These are phyloP conservation scores for Oryzias woworae DNA, from an alignment of 2,113 vertebrate species.

Conservation along the genomic window DNA sequence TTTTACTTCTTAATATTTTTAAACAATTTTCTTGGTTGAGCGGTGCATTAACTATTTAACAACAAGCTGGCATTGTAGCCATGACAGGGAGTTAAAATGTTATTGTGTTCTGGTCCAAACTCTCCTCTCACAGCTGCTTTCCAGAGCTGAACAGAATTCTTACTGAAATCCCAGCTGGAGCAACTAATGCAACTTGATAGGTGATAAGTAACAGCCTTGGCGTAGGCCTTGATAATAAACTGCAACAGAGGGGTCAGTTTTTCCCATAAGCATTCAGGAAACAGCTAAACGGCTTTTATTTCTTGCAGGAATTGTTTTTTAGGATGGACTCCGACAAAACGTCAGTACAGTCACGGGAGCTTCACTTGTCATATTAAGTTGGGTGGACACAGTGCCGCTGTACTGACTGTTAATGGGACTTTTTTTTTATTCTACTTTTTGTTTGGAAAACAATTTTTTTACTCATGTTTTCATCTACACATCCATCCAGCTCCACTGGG, in stretches of 20 bases:
- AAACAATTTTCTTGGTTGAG: too few relatives aligned
- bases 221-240: constrained; percentile 30
- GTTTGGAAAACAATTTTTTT: too few relatives aligned
- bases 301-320: constrained; percentile 15
- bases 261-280: constrained; percentile 6
- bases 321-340: constrained; percentile 5
- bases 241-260: neutral
- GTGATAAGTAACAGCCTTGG: constrained; percentile 34
- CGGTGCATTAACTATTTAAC: too few relatives aligned
- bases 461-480: too few relatives aligned
- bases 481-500: neutral
- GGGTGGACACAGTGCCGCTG: neutral
- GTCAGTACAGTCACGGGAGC: constrained; percentile 17
- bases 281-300: constrained; percentile 6
- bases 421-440: neutral
- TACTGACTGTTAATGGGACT: neutral
- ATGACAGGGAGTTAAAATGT: too few relatives aligned
- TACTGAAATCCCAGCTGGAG: constrained; percentile 15
- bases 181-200: constrained; percentile 3
- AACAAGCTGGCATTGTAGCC: too few relatives aligned
- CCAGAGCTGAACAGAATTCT: constrained; percentile 20
- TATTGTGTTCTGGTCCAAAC: neutral
- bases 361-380: constrained; percentile 5
- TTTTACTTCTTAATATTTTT: too few relatives aligned
- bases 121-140: constrained; percentile 4